phyloP scores from a whole-genome alignment of 1,140 invertebrate genomes.

The Carposina sasakii region DNA sequence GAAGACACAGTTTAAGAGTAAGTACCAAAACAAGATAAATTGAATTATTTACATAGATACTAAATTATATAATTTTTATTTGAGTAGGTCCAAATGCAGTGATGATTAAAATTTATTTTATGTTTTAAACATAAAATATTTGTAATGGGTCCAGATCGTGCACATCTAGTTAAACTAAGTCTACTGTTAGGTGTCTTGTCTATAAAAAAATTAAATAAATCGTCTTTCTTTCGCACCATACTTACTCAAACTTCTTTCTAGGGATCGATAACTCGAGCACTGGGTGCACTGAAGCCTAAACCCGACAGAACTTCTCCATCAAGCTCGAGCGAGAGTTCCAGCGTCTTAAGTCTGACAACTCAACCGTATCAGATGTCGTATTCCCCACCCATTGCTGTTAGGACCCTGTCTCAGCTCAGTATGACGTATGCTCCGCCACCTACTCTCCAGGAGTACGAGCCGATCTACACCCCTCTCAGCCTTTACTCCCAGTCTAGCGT shows the following conservation, averaged over 20 bases:
- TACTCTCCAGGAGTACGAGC: constrained; percentile 62
- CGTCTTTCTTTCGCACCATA: no score
- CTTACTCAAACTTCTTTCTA: constrained; percentile 58
- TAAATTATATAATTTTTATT: no score
- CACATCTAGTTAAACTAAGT: no score
- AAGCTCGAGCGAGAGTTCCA: constrained; percentile 75
- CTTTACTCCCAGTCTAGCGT: constrained; percentile 63
- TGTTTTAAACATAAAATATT: no score
- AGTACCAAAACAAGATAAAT: constrained; percentile 12
- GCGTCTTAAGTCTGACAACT: constrained; percentile 56
- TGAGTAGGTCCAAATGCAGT: no score
- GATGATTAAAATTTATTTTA: no score
- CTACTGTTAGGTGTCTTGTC: no score
- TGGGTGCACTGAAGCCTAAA: constrained; percentile 76
- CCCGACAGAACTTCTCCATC: constrained; percentile 75
- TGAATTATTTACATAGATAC: background rate
- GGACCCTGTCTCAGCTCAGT: constrained; percentile 64
- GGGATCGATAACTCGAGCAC: constrained; percentile 84
- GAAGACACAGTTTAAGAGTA: constrained; percentile 63
- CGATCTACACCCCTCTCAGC: constrained; percentile 64
- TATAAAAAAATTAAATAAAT: no score
- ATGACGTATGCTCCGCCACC: constrained; percentile 66
- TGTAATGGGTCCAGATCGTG: no score
- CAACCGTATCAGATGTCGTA: constrained; percentile 55
- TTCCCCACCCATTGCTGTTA: constrained; percentile 60